phyloP scores from a whole-genome alignment of 2,113 vertebrate genomes.

The Dendropsophus ebraccatus region DNA sequence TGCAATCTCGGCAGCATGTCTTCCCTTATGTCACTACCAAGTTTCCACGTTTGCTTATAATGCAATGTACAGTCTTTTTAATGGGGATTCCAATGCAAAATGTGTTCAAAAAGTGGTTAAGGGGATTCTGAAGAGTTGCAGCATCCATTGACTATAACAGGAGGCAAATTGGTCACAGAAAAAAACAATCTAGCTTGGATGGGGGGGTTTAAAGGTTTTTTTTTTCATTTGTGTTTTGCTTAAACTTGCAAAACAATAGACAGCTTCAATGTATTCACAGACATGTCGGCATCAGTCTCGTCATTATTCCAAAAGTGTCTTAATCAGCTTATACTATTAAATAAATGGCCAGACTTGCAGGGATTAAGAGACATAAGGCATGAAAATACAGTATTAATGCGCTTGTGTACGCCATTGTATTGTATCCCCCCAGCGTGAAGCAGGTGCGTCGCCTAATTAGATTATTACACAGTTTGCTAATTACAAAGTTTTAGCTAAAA shows the following conservation, averaged over 20 bases:
- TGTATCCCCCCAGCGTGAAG: background rate
- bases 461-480: background rate
- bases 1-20: no score
- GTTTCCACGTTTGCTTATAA: no score
- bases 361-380: conserved; percentile 36
- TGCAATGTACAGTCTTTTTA: no score
- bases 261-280: background rate
- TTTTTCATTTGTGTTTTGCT: background rate
- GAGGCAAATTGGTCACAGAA: no score
- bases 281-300: background rate
- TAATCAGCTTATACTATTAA: conserved; percentile 45
- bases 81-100: no score
- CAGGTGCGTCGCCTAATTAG: background rate
- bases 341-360: conserved; percentile 13
- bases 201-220: background rate
- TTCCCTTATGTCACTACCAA: no score
- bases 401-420: conserved; percentile 1
- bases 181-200: no score
- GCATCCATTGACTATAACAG: no score
- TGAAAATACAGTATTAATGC: conserved; percentile 44
- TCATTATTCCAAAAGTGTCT: conserved; percentile 38
- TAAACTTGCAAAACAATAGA: background rate
- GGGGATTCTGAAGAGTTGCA: no score
- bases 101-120: no score
- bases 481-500: background rate